A percentile compares a stretch with the other conserved stretches of the same genome.
phyloP scores from a whole-genome alignment of 2,113 vertebrate genomes.

The Myotis brandtii region DNA sequence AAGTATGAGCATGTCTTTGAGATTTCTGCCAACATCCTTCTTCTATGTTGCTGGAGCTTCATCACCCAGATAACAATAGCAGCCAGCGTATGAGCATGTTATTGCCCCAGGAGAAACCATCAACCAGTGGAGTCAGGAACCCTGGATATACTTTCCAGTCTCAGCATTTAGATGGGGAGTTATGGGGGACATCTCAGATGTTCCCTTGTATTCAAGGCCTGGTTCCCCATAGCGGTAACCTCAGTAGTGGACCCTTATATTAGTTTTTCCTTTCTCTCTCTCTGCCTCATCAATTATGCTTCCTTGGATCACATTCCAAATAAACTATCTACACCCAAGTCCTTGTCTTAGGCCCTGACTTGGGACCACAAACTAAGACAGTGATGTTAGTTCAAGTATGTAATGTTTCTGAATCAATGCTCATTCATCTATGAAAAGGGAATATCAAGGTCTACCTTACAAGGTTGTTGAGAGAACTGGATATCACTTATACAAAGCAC shows the following conservation, averaged over 20 bases:
- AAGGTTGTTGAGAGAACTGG: not conserved
- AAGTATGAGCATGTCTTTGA: not conserved
- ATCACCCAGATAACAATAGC: not conserved
- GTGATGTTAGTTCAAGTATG: not conserved
- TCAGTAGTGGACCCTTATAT: not conserved
- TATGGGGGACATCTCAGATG: not conserved
- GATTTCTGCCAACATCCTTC: not conserved
- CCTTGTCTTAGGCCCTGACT: not conserved
- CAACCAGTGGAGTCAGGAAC: not conserved
- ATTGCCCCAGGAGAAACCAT: not conserved
- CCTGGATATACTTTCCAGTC: not conserved
- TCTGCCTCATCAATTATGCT: not conserved
- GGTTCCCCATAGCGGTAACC: not conserved
- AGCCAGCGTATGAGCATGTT: not conserved
- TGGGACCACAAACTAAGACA: not conserved
- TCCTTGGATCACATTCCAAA: not conserved
- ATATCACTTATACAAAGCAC: not conserved
- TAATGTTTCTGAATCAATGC: not conserved
- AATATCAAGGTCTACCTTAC: conserved; percentile 1
- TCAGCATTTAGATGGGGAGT: not conserved
- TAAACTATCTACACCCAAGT: not conserved
- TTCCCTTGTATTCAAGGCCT: not conserved
- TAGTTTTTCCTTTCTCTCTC: not conserved
- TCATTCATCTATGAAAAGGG: not conserved
- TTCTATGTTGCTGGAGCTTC: not conserved